Evolutionary conservation across 2,113 vertebrate genomes (phyloP).

Genomic region (Tyrannus savana): DNA sequence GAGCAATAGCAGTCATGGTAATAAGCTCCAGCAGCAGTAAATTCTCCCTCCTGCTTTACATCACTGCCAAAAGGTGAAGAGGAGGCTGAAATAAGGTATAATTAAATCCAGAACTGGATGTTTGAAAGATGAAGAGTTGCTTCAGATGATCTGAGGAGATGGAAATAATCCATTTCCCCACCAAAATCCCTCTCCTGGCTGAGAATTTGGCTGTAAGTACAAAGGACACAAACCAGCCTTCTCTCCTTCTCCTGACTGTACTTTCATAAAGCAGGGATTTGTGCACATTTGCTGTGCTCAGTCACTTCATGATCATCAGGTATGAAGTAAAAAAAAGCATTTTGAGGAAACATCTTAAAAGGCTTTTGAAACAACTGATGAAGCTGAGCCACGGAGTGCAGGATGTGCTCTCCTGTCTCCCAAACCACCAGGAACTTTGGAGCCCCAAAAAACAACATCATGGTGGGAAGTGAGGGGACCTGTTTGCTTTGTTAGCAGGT

Average conservation of each 20-base stretch:
- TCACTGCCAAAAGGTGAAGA: background rate
- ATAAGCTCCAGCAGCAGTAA: background rate
- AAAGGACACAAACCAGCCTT: background rate
- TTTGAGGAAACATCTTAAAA: conserved; percentile 34
- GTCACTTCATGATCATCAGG: background rate
- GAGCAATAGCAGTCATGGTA: background rate
- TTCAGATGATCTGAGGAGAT: background rate
- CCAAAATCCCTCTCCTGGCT: background rate
- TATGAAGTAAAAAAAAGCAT: background rate
- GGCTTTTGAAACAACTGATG: background rate
- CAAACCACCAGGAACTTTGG: background rate
- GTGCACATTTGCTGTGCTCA: background rate
- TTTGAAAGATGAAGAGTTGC: background rate
- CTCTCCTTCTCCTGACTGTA: background rate
- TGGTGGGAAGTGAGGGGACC: background rate
- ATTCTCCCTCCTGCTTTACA: conserved; percentile 17
- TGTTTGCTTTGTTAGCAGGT: background rate
- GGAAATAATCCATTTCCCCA: background rate
- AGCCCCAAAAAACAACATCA: background rate
- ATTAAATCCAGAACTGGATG: background rate
- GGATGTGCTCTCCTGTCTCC: background rate
- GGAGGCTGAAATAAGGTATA: background rate
- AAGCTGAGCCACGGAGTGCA: background rate
- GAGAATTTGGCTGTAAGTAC: background rate
- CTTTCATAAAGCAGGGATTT: background rate